Percentiles rank a stretch among this genome's conserved stretches.
These are phyloP conservation scores for Ethmia dodecea DNA, from an alignment of 2,888 invertebrate genomes.

Conservation along the genomic window DNA sequence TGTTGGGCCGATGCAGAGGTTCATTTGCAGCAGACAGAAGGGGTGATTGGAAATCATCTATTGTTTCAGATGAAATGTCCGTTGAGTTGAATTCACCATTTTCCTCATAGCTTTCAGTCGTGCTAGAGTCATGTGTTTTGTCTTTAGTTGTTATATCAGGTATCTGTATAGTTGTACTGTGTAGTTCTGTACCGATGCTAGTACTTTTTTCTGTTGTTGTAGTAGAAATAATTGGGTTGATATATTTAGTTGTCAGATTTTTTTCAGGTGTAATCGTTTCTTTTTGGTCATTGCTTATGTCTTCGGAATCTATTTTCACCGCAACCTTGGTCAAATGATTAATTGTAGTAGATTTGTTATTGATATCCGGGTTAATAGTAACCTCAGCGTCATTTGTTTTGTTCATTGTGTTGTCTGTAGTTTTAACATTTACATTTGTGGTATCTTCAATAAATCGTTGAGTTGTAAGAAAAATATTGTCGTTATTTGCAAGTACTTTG, in stretches of 20 bases:
- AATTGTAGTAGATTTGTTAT: no score
- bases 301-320: no score
- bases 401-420: no score
- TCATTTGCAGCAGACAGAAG: conserved; percentile 64
- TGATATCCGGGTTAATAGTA: no score
- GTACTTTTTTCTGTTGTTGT: conserved; percentile 12
- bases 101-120: conserved; percentile 9
- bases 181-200: conserved; percentile 12
- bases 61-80: conserved; percentile 32
- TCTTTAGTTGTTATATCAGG: background rate
- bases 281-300: no score
- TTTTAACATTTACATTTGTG: no score
- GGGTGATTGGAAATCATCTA: conserved; percentile 62
- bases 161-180: background rate
- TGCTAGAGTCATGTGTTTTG: conserved; percentile 1
- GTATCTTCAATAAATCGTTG: conserved; percentile 5
- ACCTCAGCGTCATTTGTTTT: no score
- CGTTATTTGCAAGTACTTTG: conserved; percentile 13
- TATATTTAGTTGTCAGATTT: background rate
- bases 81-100: conserved; percentile 19
- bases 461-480: conserved; percentile 2
- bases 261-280: no score
- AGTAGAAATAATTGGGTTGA: background rate
- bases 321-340: no score
- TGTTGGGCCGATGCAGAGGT: conserved; percentile 55